Percentiles rank a stretch among this genome's conserved stretches.
These are phyloP conservation scores for Alviniconcha marisindica DNA, from an alignment of 1,140 invertebrate species.

Conservation along the genomic window DNA sequence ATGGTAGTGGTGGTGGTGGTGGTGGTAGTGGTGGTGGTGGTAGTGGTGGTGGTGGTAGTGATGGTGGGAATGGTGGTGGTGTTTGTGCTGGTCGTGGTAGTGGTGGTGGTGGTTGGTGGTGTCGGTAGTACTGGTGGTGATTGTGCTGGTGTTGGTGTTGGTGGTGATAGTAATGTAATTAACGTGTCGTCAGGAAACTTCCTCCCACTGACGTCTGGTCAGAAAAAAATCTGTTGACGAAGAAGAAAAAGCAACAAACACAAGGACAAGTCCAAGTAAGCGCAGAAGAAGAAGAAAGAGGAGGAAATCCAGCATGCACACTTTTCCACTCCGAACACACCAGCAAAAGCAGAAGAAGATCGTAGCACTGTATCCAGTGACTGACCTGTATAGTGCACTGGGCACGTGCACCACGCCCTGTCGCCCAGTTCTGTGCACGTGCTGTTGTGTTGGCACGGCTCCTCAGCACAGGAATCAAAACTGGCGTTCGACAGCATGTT, in stretches of 20 bases:
- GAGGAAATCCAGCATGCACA: not conserved
- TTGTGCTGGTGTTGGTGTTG: too few relatives aligned
- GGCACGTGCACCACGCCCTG: not conserved
- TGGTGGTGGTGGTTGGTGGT: too few relatives aligned
- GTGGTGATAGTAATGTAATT: too few relatives aligned
- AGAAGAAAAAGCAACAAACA: not conserved
- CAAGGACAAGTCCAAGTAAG: not conserved
- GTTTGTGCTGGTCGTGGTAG: too few relatives aligned
- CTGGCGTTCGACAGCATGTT: not conserved
- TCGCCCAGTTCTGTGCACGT: not conserved
- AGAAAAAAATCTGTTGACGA: too few relatives aligned
- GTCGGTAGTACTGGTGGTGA: too few relatives aligned
- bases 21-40: too few relatives aligned
- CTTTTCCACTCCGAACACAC: not conserved
- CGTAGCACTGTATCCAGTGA: not conserved
- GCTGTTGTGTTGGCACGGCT: conserved; percentile 1
- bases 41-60: too few relatives aligned
- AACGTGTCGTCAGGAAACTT: too few relatives aligned
- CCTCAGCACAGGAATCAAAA: conserved; percentile 10
- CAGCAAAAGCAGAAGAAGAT: not conserved
- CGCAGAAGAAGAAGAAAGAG: not conserved
- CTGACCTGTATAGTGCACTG: conserved; percentile 26
- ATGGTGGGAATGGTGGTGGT: too few relatives aligned
- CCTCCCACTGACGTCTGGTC: too few relatives aligned
- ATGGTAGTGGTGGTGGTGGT: too few relatives aligned